Base-by-base conservation (phyloP, 2,797 vertebrate genomes). In the Lacerta agilis region DNA sequence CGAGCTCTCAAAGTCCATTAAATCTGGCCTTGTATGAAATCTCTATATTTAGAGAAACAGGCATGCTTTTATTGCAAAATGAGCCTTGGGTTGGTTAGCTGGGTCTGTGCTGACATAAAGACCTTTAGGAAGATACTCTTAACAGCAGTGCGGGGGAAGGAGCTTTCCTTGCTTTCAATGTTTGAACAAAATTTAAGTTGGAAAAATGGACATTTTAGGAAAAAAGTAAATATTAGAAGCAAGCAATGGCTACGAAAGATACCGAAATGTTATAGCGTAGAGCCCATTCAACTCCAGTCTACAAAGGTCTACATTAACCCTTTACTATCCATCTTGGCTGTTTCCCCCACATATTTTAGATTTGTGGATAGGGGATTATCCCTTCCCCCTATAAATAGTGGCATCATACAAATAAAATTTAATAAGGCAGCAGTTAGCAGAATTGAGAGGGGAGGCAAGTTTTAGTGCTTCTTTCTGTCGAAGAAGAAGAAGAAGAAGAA, bases 41-140 rank as follows among this genome's bases (percentile, higher is more conserved):
- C 94, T 87, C 87, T 94, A 87, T 29, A 41, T 90, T 91, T 91
- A 91, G 88, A 89, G 95, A 79, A 85, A 87, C 76, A 94, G 73
- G 87, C 87, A 93, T 91, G 94, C 90, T 93, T 94, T 95, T 91
- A 84, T 86, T 85, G 77, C 89, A 88, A 95, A 94, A 95, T 96
- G 92, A 96, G 90, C 90, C 89, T 84, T 84, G 64, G 88, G 72
- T 91, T 91, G 87, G 80, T 27, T 88, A 90, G 90, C 75, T 41
- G 72, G 38, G 36, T 58, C 25, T 85, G 29, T 20, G 6, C 33
- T 75, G 72, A 76, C 49, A 55, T 55, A 64, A 64, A 41, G 38
- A 43, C 15, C 17, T 75, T n/a, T 61, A 85, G 33, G 49, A 75
- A 85, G 83, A 64, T 76, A 41, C 69, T 75, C 7, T 85, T 58